Percentiles rank a stretch among this genome's conserved stretches.
Conservation (phyloP, 2,888 invertebrate genomes). For the Poecilus cupreus region DNA sequence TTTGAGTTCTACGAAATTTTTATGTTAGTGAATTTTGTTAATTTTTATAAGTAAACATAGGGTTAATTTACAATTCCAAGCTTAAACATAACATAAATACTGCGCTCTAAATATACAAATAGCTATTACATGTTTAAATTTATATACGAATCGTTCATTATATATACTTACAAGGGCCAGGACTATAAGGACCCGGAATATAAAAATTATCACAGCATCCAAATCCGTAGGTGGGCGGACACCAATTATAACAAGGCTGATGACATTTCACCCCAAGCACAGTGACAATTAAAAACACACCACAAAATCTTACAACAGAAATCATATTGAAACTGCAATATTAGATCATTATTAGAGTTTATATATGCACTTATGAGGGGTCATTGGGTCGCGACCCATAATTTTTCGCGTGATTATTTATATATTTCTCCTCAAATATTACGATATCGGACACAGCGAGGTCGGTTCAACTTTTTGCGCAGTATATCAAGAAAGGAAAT, state of each 20-base stretch:
- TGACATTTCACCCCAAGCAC: neutral
- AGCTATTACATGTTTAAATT: no score
- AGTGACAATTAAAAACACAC: neutral
- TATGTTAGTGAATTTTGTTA: no score
- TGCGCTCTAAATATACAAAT: no score
- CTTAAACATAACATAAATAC: no score
- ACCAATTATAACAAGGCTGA: slow-evolving; percentile 10
- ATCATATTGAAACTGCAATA: neutral
- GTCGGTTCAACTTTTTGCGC: no score
- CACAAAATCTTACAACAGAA: neutral
- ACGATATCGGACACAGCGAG: no score
- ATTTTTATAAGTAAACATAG: no score
- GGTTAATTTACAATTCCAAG: no score
- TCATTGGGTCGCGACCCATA: neutral
- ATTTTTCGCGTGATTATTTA: neutral
- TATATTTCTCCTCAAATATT: neutral
- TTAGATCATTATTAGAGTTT: neutral
- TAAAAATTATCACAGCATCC: neutral
- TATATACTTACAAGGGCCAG: no score
- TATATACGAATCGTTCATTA: no score
- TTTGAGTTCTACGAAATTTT: no score
- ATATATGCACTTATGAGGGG: neutral
- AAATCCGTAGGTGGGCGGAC: neutral
- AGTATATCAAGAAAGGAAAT: no score
- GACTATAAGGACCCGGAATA: neutral